Evolutionary conservation across 2,113 vertebrate genomes (phyloP).

Genomic region (Labeo rohita): DNA sequence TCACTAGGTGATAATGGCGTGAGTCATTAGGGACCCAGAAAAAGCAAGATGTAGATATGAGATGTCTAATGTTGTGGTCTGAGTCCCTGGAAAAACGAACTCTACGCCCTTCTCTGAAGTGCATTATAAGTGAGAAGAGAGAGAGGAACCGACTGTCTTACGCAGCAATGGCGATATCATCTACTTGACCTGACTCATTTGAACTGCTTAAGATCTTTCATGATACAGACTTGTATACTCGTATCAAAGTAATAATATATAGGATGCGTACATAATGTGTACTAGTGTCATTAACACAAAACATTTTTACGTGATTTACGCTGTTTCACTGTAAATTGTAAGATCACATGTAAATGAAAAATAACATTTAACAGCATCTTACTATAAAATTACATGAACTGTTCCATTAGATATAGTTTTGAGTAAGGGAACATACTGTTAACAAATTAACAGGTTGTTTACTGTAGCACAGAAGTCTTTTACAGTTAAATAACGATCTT

Average conservation of each 20-base stretch:
- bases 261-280: too few species aligned
- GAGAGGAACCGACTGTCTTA: background rate
- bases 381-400: background rate
- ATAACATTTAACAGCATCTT: background rate
- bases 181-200: background rate
- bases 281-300: background rate
- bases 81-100: background rate
- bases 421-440: background rate
- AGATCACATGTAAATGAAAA: background rate
- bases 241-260: background rate
- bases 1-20: background rate
- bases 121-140: background rate
- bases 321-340: background rate
- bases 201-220: background rate
- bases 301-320: too few species aligned
- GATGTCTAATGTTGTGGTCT: background rate
- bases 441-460: background rate
- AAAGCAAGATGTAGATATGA: background rate
- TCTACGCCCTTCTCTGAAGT: slow-evolving; percentile 20
- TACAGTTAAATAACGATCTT: background rate
- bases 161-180: background rate
- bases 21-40: slow-evolving; percentile 21
- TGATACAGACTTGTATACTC: background rate
- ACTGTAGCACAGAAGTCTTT: background rate
- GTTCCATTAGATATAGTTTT: background rate